A percentile compares a stretch with the other conserved stretches of the same genome.
These are phyloP conservation scores for Mesembrinibis cayennensis DNA, from an alignment of 2,113 vertebrate genomes.

Conservation along the genomic window DNA sequence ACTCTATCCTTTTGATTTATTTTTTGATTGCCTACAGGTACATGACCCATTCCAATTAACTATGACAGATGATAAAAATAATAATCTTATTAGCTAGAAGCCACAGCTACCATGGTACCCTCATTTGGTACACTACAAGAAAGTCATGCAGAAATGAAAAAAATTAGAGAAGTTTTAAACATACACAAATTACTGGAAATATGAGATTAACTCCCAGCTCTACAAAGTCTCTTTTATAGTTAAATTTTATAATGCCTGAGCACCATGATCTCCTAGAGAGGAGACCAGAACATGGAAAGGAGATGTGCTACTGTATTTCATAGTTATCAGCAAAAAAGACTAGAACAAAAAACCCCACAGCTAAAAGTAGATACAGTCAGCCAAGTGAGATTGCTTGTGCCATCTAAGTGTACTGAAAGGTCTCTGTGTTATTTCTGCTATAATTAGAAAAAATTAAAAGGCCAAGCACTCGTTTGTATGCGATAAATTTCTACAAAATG, in stretches of 20 bases:
- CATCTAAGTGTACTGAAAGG: background rate
- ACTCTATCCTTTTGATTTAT: background rate
- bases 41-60: slow-evolving; percentile 43
- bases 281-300: background rate
- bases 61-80: slow-evolving; percentile 18
- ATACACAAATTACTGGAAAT: background rate
- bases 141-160: background rate
- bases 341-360: background rate
- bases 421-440: background rate
- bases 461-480: background rate
- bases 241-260: background rate
- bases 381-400: background rate
- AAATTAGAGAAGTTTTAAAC: background rate
- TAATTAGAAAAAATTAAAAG: background rate
- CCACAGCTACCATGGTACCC: background rate
- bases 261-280: background rate
- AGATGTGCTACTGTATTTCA: background rate
- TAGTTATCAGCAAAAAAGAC: background rate
- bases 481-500: background rate
- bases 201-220: background rate
- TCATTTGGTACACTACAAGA: background rate
- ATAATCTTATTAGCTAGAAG: slow-evolving; percentile 11
- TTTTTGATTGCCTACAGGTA: slow-evolving; percentile 25
- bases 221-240: background rate
- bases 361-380: background rate